phyloP scores from a whole-genome alignment of 2,113 vertebrate species.

The Nesospiza acunhae region DNA sequence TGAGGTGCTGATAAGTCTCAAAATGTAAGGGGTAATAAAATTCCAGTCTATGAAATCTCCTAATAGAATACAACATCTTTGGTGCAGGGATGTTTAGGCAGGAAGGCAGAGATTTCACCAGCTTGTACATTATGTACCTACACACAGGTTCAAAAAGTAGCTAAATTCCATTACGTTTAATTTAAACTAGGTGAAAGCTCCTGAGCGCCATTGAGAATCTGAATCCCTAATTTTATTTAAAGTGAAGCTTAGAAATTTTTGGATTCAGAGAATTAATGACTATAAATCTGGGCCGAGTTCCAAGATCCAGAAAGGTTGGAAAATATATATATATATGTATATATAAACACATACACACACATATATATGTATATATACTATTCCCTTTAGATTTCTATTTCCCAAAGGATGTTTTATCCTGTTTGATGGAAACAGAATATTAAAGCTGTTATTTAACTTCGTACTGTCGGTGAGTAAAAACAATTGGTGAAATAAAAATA shows the following conservation, averaged over 20 bases:
- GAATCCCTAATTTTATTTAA: neutral
- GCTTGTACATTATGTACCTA: fast-evolving
- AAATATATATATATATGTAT: neutral
- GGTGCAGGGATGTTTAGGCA: neutral
- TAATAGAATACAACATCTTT: neutral
- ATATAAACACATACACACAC: neutral
- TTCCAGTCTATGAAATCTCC: neutral
- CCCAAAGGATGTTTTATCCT: neutral
- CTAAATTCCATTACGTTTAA: neutral
- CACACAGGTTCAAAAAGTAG: neutral
- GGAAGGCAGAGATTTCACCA: neutral
- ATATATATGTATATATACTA: neutral
- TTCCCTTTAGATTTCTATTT: neutral
- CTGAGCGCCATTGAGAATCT: neutral
- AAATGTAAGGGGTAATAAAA: neutral
- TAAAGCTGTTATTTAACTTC: neutral
- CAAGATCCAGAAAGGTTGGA: neutral
- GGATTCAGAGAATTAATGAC: neutral
- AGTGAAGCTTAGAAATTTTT: neutral
- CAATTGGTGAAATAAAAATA: neutral
- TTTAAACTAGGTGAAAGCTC: neutral
- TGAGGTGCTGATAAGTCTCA: neutral
- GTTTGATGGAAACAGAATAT: neutral
- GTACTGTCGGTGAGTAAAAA: neutral
- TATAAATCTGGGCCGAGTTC: neutral